Percentiles rank a stretch among this genome's conserved stretches.
phyloP scores from a whole-genome alignment of 2,797 vertebrate genomes.

The Rousettus madagascariensis region DNA sequence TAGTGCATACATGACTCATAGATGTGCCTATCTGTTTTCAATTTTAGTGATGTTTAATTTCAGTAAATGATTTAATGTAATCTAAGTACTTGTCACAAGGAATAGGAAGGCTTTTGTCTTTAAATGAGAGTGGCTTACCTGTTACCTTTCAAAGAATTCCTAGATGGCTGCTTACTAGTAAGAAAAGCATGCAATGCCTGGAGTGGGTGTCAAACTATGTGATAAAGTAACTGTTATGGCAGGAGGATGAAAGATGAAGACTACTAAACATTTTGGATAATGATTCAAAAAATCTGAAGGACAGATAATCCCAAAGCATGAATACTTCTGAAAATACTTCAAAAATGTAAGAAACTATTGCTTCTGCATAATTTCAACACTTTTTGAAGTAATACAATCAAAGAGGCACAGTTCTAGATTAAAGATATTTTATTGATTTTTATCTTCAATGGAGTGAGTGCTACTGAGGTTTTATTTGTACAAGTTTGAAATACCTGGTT shows the following conservation, averaged over 20 bases:
- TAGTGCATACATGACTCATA: neutral
- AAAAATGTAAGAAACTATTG: slow-evolving; percentile 60
- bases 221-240: neutral
- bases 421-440: slow-evolving; percentile 73
- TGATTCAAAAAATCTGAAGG: slow-evolving; percentile 27
- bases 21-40: neutral
- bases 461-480: slow-evolving; percentile 60
- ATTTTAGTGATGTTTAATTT: neutral
- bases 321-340: slow-evolving; percentile 46
- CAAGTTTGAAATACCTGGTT: slow-evolving; percentile 57
- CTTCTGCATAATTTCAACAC: slow-evolving; percentile 65
- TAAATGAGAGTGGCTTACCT: neutral
- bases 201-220: neutral
- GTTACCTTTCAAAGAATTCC: slow-evolving; percentile 1
- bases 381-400: slow-evolving; percentile 72
- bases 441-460: slow-evolving; percentile 63
- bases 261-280: slow-evolving; percentile 19
- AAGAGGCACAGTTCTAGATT: slow-evolving; percentile 54
- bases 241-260: neutral
- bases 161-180: neutral
- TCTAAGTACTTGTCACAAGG: neutral
- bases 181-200: neutral
- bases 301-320: slow-evolving; percentile 41
- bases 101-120: neutral
- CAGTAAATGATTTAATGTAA: neutral